These are phyloP conservation scores for Incurvaria masculella DNA, from an alignment of 2,888 invertebrate species.

Conservation along the genomic window DNA sequence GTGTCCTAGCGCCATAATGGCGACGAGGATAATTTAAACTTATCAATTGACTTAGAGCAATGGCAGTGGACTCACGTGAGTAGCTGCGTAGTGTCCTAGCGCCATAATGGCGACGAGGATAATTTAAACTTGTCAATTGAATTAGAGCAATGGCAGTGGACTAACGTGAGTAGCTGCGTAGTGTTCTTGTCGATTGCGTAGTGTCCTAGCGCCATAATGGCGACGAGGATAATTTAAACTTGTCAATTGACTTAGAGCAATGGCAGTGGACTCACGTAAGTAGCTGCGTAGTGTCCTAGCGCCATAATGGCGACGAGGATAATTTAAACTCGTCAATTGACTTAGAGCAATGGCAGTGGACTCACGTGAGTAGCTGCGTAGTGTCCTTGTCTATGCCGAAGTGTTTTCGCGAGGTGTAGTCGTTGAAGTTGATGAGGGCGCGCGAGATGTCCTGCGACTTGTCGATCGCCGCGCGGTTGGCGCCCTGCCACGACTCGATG, in stretches of 20 bases:
- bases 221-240: slow-evolving; percentile 87
- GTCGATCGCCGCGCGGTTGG: slow-evolving; percentile 80
- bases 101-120: no score
- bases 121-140: slow-evolving; percentile 7
- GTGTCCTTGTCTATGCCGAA: slow-evolving; percentile 88
- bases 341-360: slow-evolving; percentile 18
- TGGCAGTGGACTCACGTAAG: no score
- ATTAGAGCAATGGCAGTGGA: slow-evolving; percentile 18
- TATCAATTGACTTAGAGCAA: no score
- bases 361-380: slow-evolving; percentile 88
- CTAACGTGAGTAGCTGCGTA: slow-evolving; percentile 88
- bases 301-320: no score
- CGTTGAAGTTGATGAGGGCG: slow-evolving; percentile 88
- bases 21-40: slow-evolving; percentile 78
- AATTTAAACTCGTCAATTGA: slow-evolving; percentile 7
- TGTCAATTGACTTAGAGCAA: slow-evolving; percentile 2
- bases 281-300: no score
- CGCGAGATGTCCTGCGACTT: slow-evolving; percentile 83
- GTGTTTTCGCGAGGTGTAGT: slow-evolving; percentile 83
- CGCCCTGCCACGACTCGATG: slow-evolving; percentile 95
- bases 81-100: no score
- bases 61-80: no score
- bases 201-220: slow-evolving; percentile 83
- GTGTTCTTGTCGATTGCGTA: slow-evolving; percentile 88
- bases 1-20: slow-evolving; percentile 83